Conservation (phyloP, 2,113 vertebrate genomes). For the Nanorana parkeri region DNA sequence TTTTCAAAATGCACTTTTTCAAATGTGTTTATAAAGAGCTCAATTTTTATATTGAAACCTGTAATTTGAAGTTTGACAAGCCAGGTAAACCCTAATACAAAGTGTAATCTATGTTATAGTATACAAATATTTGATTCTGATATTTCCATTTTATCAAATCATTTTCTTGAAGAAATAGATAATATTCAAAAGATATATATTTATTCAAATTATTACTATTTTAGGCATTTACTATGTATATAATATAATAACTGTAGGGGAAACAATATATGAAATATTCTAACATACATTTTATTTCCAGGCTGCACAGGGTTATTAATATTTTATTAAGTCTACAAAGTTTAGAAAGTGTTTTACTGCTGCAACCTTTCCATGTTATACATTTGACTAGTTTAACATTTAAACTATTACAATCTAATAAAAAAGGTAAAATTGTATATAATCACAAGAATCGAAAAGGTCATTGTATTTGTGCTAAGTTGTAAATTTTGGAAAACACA, state of each 20-base stretch:
- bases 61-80: not conserved
- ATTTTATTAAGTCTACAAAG: constrained; percentile 8
- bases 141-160: not conserved
- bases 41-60: too few relatives aligned
- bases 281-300: not conserved
- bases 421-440: constrained; percentile 11
- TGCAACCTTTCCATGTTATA: constrained; percentile 34
- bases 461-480: constrained; percentile 3
- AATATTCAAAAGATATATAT: not conserved
- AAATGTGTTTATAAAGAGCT: too few relatives aligned
- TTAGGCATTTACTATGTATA: too few relatives aligned
- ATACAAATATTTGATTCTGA: not conserved
- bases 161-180: not conserved
- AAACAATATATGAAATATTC: not conserved
- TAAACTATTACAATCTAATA: constrained; percentile 32
- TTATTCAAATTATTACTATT: not conserved
- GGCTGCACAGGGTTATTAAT: constrained; percentile 8
- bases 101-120: not conserved
- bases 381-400: constrained; percentile 31
- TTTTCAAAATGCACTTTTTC: too few relatives aligned
- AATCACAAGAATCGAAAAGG: constrained; percentile 30
- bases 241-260: too few relatives aligned
- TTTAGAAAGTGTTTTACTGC: constrained; percentile 17
- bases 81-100: not conserved
- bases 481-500: constrained; percentile 1